Evolutionary conservation across 2,888 invertebrate species (phyloP), one percentile per base, ranked within the genome.

Genomic region (Bibio marci): DNA sequence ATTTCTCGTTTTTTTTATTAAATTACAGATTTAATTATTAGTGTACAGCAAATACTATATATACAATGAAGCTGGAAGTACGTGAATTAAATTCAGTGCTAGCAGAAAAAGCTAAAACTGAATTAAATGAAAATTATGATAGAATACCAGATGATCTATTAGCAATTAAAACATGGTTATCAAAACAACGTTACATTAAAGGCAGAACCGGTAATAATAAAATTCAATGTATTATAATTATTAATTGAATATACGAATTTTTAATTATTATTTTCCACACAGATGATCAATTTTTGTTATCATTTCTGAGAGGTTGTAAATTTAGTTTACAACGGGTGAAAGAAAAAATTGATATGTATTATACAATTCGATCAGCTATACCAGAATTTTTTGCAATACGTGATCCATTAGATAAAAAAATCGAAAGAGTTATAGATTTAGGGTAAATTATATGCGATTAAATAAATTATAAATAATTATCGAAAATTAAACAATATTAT

Each of bases 231-330:
- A 26, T 8, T 26, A 26, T 8, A 26, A 8, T 26, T 6, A 10
- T 10, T 8, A 8, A 10, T 10, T 6, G 26, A 26, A 8, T 26
- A 10, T 6, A 26, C 10, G 26, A 26, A 8, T 26, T 26, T 26
- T 26, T 26, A 8, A 8, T 10, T 10, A 26, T 26, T 26, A 26
- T 8, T 10, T 10, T 12, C 5, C 12, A 8, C n/a, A 30, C 51
- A 68, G 73, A 73, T 53, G 73, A 76, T 47, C 74, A 76, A 55
- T 73, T 71, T 62, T 49, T 77, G 36, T 49, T 71, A 6, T 57
- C 67, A 2, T 77, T 75, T 52, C 57, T 78, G 14, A 64, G 77
- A 8, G 74, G 76, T 27, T 71, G 72, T 50, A 76, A 76, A 53
- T 74, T 65, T 52, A 75, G 74, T 45, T 52, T 76, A 49, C 73